Base-by-base conservation (phyloP, 2,113 vertebrate species). In the Psittacus erithacus region DNA sequence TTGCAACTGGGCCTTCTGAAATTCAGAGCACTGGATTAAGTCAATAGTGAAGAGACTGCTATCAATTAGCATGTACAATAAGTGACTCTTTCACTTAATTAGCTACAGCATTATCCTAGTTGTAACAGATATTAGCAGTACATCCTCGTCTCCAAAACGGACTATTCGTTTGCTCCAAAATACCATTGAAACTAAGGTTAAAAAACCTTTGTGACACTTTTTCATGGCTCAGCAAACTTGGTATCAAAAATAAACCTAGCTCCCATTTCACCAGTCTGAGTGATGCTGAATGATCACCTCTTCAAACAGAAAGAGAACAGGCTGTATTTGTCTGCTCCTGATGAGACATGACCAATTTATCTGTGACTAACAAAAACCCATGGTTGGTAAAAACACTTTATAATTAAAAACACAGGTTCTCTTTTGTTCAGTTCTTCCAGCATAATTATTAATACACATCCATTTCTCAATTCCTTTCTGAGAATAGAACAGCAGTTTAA, bases 381-480 rank as follows among this genome's bases (percentile, higher is more conserved):
- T 11, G 7, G 9, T 24, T 13, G 14, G 17, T 17, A 47, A 73
- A 71, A 90, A 2, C 41, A n/a, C 3, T 11, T 86, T 41, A 7
- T 47, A 73, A 88, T 86, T 83, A 87, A 85, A 78, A 76, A 74
- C 31, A 23, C n/a, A 15, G 10, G 10, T 43, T 77, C 33, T 88
- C 49, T 91, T 95, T 91, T 82, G 47, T 90, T 85, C 35, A 44
- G 1, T 62, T 92, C 33, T 85, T 64, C 28, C 38, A 77, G 12
- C 46, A 62, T 11, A 64, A 38, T 90, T 94, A 85, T 52, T 84
- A 78, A 69, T 67, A 74, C 19, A 33, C 38, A 77, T n/a, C 28
- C 3, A n/a, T 94, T 95, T 95, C 46, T 87, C 44, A 80, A 10
- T 44, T 90, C 55, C 82, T 95, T 94, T 35, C 71, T 88, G 47